Base-by-base conservation (phyloP, 1,140 invertebrate species). In the Amphibalanus amphitrite region DNA sequence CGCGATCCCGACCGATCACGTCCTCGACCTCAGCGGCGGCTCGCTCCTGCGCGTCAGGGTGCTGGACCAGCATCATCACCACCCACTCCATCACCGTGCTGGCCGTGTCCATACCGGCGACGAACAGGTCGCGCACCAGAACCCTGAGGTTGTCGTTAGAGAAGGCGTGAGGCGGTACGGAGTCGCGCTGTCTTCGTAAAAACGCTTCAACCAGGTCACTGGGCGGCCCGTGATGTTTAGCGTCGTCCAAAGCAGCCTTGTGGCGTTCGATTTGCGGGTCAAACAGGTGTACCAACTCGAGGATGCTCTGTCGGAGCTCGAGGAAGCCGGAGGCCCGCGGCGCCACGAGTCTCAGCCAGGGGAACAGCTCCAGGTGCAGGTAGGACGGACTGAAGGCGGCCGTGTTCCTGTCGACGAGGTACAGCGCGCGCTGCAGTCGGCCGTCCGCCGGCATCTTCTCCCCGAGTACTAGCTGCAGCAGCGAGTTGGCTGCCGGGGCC, bases 1-100 rank as follows among this genome's bases (percentile, higher is more conserved):
- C 80, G 29, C 91, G 83, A 29, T 85, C 83, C 23, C 87, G 83
- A 6, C 92, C 93, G 28, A 97, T 85, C 0, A 95, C 88, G 10
- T 76, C 75, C 75, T 95, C 91, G n/a, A 97, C 81, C 79, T 98
- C 94, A 68, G 92, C 87, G 80, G 93, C 90, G 0, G 97, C 88
- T 15, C 85, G 85, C 29, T 82, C 83, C 78, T 93, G 91, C 0
- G 90, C 84, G 69, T 92, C 87, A 0, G 92, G 92, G 78, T 97
- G 85, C 75, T 91, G 87, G 6, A 95, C 79, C 86, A 96, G 38
- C 29, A 73, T 67, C 28, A 74, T 68, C 25, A 74, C 20, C 3
- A 67, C 71, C 65, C 73, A 74, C 67, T 71, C 70, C 64, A 74
- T 64, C 10, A 69, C 28, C 0, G 74, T 67, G 20, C 71, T 72